Conservation (phyloP, 2,888 invertebrate species). For the Melanargia galathea region DNA sequence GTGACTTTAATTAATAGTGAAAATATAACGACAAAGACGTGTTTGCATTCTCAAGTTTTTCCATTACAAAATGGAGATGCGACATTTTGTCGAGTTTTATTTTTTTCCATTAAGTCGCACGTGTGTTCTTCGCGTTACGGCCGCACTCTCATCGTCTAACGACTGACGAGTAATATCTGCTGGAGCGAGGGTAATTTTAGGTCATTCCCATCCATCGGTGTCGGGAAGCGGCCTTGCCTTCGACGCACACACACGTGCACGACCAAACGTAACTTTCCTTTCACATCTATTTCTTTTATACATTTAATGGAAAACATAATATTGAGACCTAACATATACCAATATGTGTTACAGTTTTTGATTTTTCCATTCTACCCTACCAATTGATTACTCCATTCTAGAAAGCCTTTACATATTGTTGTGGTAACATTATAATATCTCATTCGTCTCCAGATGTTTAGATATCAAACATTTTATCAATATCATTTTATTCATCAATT, state of each 20-base stretch:
- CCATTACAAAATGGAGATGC: background rate
- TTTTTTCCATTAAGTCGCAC: background rate
- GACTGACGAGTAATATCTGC: constrained; percentile 47
- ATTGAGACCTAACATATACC: background rate
- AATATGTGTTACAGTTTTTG: background rate
- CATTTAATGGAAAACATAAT: background rate
- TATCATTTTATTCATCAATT: no score
- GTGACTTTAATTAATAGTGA: no score
- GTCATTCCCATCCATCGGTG: constrained; percentile 67
- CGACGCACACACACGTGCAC: constrained; percentile 19
- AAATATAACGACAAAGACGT: no score
- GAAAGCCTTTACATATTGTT: no score
- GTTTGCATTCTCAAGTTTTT: background rate
- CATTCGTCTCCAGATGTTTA: no score
- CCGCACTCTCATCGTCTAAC: constrained; percentile 42
- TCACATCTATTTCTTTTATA: background rate
- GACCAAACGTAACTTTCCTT: constrained; percentile 27
- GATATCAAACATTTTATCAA: no score
- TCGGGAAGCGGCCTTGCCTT: constrained; percentile 58
- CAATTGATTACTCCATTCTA: no score
- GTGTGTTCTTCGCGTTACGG: background rate
- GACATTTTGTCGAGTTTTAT: background rate
- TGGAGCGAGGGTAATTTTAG: constrained; percentile 63
- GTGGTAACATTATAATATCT: no score
- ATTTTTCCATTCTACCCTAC: no score